Evolutionary conservation across 2,797 vertebrate species (phyloP).

Genomic region (Meriones psammophilus): DNA sequence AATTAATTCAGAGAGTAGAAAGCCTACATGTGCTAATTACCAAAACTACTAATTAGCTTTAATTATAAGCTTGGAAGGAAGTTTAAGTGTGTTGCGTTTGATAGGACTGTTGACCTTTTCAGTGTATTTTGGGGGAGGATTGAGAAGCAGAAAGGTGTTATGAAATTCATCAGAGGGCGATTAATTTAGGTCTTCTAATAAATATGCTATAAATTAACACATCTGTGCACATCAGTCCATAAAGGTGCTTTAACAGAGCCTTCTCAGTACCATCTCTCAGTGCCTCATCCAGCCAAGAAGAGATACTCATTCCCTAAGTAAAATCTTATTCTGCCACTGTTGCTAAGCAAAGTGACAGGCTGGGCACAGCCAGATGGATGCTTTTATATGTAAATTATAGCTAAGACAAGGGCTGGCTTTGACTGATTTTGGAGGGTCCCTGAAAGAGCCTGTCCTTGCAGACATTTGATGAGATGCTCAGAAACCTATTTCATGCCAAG

Average conservation of each 20-base stretch:
- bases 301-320: not conserved
- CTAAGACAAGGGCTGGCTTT: not conserved
- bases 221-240: conserved; percentile 72
- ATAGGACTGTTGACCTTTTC: conserved; percentile 86
- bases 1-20: conserved; percentile 83
- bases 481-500: not conserved
- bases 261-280: conserved; percentile 62
- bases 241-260: conserved; percentile 78
- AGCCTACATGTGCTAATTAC: conserved; percentile 85
- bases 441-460: conserved; percentile 64
- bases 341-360: not conserved
- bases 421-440: conserved; percentile 14
- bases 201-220: conserved; percentile 82
- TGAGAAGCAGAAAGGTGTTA: conserved; percentile 83
- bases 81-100: conserved; percentile 83
- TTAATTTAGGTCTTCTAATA: conserved; percentile 86
- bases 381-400: not conserved
- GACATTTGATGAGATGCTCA: conserved; percentile 23
- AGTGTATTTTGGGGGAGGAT: conserved; percentile 68
- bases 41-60: conserved; percentile 85
- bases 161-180: conserved; percentile 86
- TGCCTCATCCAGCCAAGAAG: conserved; percentile 54
- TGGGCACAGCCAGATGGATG: not conserved
- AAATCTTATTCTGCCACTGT: conserved; percentile 50
- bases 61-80: conserved; percentile 88